phyloP scores from a whole-genome alignment of 1,140 invertebrate species.

The Steinernema khuongi region DNA sequence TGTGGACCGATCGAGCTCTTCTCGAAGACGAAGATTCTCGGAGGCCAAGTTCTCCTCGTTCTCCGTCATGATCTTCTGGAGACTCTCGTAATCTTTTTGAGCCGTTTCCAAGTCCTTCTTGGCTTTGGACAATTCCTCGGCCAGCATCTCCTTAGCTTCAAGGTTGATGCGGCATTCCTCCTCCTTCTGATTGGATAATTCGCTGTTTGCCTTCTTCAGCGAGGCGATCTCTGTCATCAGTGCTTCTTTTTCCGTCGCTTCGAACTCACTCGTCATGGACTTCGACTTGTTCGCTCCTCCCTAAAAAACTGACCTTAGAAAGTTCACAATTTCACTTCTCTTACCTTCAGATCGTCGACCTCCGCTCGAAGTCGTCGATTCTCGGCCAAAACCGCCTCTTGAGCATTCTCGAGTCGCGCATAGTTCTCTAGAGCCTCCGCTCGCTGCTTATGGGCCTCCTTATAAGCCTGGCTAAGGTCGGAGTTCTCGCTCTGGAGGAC shows the following conservation, averaged over 20 bases:
- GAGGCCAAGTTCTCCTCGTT: not conserved
- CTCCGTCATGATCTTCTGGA: not conserved
- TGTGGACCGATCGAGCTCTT: not conserved
- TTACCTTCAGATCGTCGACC: not conserved
- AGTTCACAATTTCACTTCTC: not conserved
- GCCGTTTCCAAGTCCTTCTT: not conserved
- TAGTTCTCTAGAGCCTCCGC: not conserved
- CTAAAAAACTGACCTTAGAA: not conserved
- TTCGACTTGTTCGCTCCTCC: not conserved
- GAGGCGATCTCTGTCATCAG: not conserved
- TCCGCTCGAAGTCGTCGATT: not conserved
- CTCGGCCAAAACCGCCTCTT: not conserved
- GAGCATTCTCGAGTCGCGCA: not conserved
- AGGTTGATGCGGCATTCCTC: not conserved
- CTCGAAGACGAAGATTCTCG: not conserved
- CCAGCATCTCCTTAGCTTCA: not conserved
- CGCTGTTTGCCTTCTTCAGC: not conserved
- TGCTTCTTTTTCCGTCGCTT: constrained; percentile 72
- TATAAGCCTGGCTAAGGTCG: not conserved
- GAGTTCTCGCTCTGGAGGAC: not conserved
- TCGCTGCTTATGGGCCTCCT: not conserved
- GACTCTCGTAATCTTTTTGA: not conserved
- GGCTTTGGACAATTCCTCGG: not conserved
- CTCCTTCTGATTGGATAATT: not conserved
- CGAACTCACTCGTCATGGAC: constrained; percentile 68